Percentiles rank a stretch among this genome's conserved stretches.
Conservation (phyloP, 2,888 invertebrate genomes). For the Laothoe populi region DNA sequence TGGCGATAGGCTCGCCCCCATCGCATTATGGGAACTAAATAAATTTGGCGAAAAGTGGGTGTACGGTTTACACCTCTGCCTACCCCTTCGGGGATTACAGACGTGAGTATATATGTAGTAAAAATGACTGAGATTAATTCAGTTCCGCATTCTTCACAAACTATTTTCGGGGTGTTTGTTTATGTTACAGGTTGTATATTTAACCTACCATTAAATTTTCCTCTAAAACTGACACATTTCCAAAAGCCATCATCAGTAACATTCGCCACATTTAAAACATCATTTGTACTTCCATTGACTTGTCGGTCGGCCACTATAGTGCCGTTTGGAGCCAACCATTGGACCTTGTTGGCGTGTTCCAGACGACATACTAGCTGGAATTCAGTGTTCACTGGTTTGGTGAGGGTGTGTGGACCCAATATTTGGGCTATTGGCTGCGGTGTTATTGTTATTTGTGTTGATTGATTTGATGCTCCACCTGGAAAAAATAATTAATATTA, state of each 20-base stretch:
- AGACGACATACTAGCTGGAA: slow-evolving; percentile 61
- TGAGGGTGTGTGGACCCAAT: slow-evolving; percentile 60
- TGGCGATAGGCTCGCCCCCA: no score
- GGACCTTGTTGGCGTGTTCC: slow-evolving; percentile 53
- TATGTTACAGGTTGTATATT: not conserved
- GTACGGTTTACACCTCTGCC: no score
- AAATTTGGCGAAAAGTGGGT: no score
- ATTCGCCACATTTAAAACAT: slow-evolving; percentile 54
- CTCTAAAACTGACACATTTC: slow-evolving; percentile 60
- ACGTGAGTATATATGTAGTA: no score
- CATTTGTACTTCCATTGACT: slow-evolving; percentile 47
- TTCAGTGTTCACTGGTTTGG: slow-evolving; percentile 43
- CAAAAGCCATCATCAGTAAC: slow-evolving; percentile 58
- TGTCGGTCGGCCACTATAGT: slow-evolving; percentile 39
- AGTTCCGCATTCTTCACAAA: no score
- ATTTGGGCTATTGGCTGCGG: slow-evolving; percentile 63
- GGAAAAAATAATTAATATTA: slow-evolving; percentile 27
- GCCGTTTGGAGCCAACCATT: slow-evolving; percentile 57
- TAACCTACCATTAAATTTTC: slow-evolving; percentile 51
- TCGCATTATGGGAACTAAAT: no score
- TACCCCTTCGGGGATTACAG: no score
- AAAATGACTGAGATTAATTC: no score
- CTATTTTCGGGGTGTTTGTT: no score
- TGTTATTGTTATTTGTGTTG: slow-evolving; percentile 52
- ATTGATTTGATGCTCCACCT: slow-evolving; percentile 65